Percentiles rank a stretch among this genome's conserved stretches.
Conservation (phyloP, 2,113 vertebrate genomes). For the Alligator sinensis region DNA sequence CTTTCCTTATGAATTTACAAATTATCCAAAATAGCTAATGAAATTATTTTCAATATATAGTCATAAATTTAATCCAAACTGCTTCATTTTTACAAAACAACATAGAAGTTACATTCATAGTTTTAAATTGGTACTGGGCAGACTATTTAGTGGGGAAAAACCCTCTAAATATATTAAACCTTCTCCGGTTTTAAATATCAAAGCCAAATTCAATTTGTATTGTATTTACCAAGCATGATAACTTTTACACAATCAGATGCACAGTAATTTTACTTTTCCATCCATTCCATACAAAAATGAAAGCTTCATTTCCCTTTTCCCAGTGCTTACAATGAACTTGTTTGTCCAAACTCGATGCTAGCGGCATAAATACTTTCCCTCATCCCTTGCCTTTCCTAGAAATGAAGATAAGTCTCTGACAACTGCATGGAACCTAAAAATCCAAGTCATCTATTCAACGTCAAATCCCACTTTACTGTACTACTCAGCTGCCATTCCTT, state of each 20-base stretch:
- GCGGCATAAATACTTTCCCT: slow-evolving; percentile 13
- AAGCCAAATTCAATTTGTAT: slow-evolving; percentile 4
- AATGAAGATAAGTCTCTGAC: slow-evolving; percentile 51
- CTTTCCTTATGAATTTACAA: slow-evolving; percentile 34
- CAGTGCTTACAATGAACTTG: slow-evolving; percentile 21
- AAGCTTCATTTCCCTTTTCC: not conserved
- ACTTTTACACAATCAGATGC: slow-evolving; percentile 31
- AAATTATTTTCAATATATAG: slow-evolving; percentile 38
- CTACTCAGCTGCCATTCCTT: slow-evolving; percentile 40
- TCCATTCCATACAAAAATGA: not conserved
- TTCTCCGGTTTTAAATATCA: not conserved
- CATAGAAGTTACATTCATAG: slow-evolving; percentile 40
- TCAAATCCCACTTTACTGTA: slow-evolving; percentile 45
- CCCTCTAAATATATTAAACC: not conserved
- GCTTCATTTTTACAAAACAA: slow-evolving; percentile 22
- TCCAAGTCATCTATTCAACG: slow-evolving; percentile 51
- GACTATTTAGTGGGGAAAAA: not conserved
- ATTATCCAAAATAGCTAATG: slow-evolving; percentile 1
- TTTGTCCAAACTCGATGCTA: slow-evolving; percentile 33
- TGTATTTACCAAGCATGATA: slow-evolving; percentile 46
- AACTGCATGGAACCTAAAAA: slow-evolving; percentile 52
- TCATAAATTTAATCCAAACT: slow-evolving; percentile 37
- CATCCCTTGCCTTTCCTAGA: slow-evolving; percentile 33
- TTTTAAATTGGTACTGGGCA: slow-evolving; percentile 56
- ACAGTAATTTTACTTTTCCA: not conserved